Base-by-base conservation (phyloP, 2,888 invertebrate genomes). In the Andricus quercusramuli region DNA sequence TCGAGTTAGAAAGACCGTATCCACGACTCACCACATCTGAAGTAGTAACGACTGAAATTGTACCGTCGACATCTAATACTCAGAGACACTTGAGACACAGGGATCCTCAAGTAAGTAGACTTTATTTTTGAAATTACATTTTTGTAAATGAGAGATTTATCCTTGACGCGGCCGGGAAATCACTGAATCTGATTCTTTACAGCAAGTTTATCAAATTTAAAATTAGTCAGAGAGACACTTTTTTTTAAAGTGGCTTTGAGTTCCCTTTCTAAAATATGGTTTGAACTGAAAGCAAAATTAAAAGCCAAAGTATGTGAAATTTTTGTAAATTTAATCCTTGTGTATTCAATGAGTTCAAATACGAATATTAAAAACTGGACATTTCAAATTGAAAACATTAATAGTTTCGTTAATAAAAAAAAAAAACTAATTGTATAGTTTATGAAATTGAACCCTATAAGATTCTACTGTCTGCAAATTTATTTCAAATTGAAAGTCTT, bases 11-110 rank as follows among this genome's bases (percentile, higher is more conserved):
- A 67, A 83, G 17, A 82, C 82, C 82, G 67, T 84, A 79, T 80
- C 87, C 66, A 81, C 82, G 68, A 44, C 76, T 67, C 62, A 83
- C 77, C 68, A 80, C 79, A 70, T 86, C 84, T 25, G 83, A 83
- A 68, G 81, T 87, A 51, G 86, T 86, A 59, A 82, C 88, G 20
- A 86, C 87, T 25, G 91, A 92, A 80, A 91, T 92, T 32, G 91
- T 93, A 67, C 92, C 93, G 20, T 93, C 93, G 13, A 91, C 91
- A 3, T 92, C 92, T 8, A 90, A 86, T 79, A 82, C 90, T 77
- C 88, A 90, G 68, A 92, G 91, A 80, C 90, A 89, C 67, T 85
- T 89, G 17, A 89, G 90, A 29, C 87, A 90, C 79, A 88, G 91
- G 82, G 90, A 91, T 25, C 81, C 88, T 56, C 90, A 91, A 83